Percentiles rank a stretch among this genome's conserved stretches.
Conservation (phyloP, 92 coral and sea anemone genomes). For the Porites rus region DNA sequence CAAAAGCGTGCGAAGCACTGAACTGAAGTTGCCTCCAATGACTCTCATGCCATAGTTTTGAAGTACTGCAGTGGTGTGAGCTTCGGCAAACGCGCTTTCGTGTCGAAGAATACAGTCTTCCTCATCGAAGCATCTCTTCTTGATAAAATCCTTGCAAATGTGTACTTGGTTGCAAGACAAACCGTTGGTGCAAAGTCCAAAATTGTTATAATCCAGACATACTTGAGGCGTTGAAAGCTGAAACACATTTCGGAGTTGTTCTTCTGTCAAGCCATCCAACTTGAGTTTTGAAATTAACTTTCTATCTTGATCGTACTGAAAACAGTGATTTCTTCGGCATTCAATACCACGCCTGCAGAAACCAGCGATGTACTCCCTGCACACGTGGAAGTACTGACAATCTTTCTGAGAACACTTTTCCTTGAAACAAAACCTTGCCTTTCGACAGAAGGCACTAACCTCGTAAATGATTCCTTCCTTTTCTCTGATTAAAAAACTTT, state of each 20-base stretch:
- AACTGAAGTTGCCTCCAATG: constrained; percentile 23
- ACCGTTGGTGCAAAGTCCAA: constrained; percentile 3
- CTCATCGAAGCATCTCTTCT: constrained; percentile 37
- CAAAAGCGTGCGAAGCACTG: constrained; percentile 48
- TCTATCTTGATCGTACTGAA: constrained; percentile 15
- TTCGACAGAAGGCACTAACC: constrained; percentile 43
- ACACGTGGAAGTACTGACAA: constrained; percentile 46
- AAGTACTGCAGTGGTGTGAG: constrained; percentile 41
- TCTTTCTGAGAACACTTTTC: constrained; percentile 20
- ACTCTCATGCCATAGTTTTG: constrained; percentile 45
- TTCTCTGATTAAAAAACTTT: constrained; percentile 44
- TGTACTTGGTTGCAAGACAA: constrained; percentile 47
- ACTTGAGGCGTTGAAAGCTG: constrained; percentile 56
- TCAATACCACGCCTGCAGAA: constrained; percentile 45
- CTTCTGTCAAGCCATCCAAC: constrained; percentile 45
- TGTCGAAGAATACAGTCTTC: constrained; percentile 56
- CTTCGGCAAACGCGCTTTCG: constrained; percentile 39
- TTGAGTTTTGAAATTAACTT: constrained; percentile 40
- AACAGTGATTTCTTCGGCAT: constrained; percentile 44
- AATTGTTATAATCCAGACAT: constrained; percentile 43
- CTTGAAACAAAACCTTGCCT: constrained; percentile 48
- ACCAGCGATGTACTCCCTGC: constrained; percentile 53
- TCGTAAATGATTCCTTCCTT: constrained; percentile 34
- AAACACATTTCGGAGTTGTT: constrained; percentile 49
- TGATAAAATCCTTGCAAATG: constrained; percentile 64